Conservation (phyloP, 1,140 invertebrate genomes). For the Rhagoletis pomonella region DNA sequence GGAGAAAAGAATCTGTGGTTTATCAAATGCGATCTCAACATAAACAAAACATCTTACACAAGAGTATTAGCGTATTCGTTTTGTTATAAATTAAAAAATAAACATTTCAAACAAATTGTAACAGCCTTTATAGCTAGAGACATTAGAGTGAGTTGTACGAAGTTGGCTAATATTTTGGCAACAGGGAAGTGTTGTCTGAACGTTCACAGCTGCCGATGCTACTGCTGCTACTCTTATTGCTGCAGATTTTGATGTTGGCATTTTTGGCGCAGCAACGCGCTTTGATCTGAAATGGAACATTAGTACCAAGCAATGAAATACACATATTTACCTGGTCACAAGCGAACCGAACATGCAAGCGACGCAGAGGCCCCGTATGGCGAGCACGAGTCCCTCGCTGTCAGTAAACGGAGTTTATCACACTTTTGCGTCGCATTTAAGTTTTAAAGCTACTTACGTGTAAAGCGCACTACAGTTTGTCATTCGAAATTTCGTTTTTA, state of each 20-base stretch:
- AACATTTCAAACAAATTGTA: slow-evolving; percentile 40
- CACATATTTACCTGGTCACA: slow-evolving; percentile 30
- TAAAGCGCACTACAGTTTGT: background rate
- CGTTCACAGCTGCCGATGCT: background rate
- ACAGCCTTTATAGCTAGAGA: slow-evolving; percentile 22
- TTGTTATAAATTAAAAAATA: slow-evolving; percentile 45
- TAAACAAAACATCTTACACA: slow-evolving; percentile 39
- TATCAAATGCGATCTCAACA: slow-evolving; percentile 14
- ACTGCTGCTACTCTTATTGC: background rate
- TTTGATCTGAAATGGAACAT: slow-evolving; percentile 32
- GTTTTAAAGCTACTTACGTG: slow-evolving; percentile 28
- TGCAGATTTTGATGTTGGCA: background rate
- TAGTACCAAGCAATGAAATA: slow-evolving; percentile 1
- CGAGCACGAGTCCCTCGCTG: background rate
- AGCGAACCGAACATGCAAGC: background rate
- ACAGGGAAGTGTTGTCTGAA: background rate
- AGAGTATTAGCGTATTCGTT: slow-evolving; percentile 27
- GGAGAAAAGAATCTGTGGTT: background rate
- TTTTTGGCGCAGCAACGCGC: background rate
- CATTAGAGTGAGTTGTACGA: slow-evolving; percentile 3
- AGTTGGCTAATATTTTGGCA: background rate
- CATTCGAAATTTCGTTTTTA: background rate
- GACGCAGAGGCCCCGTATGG: too few species aligned
- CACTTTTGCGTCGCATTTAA: background rate
- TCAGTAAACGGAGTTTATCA: background rate